A percentile compares a stretch with the other conserved stretches of the same genome.
These are phyloP conservation scores for Meloe dianella DNA, from an alignment of 2,888 invertebrate genomes.

Conservation along the genomic window DNA sequence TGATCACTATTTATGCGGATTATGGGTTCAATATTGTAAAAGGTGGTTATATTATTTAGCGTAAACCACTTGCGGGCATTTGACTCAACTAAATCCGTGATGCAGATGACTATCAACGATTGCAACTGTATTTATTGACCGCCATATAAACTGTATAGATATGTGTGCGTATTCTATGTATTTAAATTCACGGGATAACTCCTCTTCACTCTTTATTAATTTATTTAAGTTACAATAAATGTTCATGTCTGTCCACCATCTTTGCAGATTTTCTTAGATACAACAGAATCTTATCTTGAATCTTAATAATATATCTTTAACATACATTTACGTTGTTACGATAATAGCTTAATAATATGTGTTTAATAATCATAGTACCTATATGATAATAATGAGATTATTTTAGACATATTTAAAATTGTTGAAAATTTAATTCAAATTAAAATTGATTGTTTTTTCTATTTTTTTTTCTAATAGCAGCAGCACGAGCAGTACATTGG, in stretches of 20 bases:
- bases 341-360: constrained; percentile 39
- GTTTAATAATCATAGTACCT: too few relatives aligned
- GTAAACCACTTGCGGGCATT: constrained; percentile 7
- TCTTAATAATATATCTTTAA: constrained; percentile 38
- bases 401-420: neutral
- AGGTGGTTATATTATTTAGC: neutral
- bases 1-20: neutral
- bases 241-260: constrained; percentile 28
- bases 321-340: constrained; percentile 37
- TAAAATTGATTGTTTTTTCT: neutral
- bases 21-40: neutral
- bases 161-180: neutral
- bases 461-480: constrained; percentile 66
- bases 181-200: too few relatives aligned
- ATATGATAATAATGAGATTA: neutral
- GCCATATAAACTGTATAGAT: neutral
- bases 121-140: constrained; percentile 4
- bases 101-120: neutral
- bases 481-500: constrained; percentile 69
- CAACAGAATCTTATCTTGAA: constrained; percentile 34
- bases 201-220: constrained; percentile 24
- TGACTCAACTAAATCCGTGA: constrained; percentile 21
- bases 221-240: constrained; percentile 35
- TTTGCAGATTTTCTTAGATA: constrained; percentile 28
- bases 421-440: neutral